Conservation (phyloP, 2,797 vertebrate species). For the Perodicticus potto region DNA sequence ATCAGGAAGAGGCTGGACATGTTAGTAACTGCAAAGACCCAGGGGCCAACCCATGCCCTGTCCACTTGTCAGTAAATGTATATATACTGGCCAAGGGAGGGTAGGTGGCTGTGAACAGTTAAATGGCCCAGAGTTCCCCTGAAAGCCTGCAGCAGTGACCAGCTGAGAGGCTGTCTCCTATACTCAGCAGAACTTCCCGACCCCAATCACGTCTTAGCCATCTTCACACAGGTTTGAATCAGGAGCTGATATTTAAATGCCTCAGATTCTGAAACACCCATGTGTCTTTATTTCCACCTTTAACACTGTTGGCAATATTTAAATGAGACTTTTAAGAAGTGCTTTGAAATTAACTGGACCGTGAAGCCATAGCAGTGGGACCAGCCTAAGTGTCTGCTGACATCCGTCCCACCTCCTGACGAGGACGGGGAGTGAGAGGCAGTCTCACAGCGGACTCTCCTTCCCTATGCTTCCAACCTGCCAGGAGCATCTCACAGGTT, state of each 20-base stretch:
- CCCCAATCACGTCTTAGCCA: fast-evolving
- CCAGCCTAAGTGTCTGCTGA: fast-evolving
- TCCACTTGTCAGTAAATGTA: fast-evolving
- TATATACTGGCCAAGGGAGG: neutral
- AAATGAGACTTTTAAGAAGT: fast-evolving
- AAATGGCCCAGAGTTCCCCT: fast-evolving
- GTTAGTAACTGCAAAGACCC: fast-evolving
- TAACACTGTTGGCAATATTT: fast-evolving
- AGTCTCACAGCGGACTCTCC: fast-evolving
- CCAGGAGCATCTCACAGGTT: fast-evolving
- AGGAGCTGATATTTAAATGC: neutral
- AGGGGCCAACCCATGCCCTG: fast-evolving
- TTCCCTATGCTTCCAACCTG: fast-evolving
- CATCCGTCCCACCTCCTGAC: fast-evolving
- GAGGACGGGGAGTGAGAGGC: neutral
- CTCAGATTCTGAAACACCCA: neutral
- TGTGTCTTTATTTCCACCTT: neutral
- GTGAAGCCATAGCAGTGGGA: fast-evolving
- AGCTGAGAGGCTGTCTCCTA: fast-evolving
- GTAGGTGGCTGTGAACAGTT: fast-evolving
- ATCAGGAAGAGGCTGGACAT: neutral
- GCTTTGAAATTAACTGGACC: fast-evolving
- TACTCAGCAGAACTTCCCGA: fast-evolving
- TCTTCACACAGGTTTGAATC: fast-evolving
- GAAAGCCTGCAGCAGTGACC: too few relatives aligned